Conservation (phyloP, 2,888 invertebrate genomes). For the Gortyna flavago region DNA sequence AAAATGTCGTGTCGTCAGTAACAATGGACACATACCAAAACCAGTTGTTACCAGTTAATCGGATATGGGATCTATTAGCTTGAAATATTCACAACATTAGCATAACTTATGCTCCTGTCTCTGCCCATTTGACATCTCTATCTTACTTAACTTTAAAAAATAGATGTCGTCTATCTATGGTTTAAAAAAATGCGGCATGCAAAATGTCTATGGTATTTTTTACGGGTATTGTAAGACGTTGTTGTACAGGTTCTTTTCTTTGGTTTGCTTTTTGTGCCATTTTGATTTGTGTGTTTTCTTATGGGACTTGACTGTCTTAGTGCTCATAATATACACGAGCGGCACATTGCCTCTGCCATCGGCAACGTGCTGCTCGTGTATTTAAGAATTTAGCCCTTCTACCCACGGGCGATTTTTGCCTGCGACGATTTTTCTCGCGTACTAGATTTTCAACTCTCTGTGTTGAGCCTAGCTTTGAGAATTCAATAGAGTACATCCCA, state of each 20-base stretch:
- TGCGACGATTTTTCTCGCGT: background rate
- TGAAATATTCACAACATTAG: constrained; percentile 84
- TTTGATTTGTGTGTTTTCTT: background rate
- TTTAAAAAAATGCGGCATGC: constrained; percentile 51
- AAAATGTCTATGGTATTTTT: constrained; percentile 35
- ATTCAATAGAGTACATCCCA: background rate
- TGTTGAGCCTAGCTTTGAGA: background rate
- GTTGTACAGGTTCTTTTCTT: constrained; percentile 20
- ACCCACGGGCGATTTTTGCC: background rate
- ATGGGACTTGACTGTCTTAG: background rate
- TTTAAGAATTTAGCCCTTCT: too few species aligned
- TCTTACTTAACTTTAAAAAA: constrained; percentile 67
- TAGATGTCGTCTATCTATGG: constrained; percentile 49
- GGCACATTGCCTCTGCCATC: background rate
- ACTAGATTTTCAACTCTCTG: background rate
- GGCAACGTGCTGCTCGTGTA: background rate
- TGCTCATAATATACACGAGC: too few species aligned
- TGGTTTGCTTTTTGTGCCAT: background rate
- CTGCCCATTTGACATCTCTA: constrained; percentile 75
- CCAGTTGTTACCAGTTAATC: constrained; percentile 72
- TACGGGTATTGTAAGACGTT: constrained; percentile 24
- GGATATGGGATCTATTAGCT: constrained; percentile 78
- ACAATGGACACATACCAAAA: constrained; percentile 59
- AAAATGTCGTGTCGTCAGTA: constrained; percentile 34
- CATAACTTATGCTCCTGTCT: constrained; percentile 79